Base-by-base conservation (phyloP, 1,140 invertebrate species). In the Oppia nitens region DNA sequence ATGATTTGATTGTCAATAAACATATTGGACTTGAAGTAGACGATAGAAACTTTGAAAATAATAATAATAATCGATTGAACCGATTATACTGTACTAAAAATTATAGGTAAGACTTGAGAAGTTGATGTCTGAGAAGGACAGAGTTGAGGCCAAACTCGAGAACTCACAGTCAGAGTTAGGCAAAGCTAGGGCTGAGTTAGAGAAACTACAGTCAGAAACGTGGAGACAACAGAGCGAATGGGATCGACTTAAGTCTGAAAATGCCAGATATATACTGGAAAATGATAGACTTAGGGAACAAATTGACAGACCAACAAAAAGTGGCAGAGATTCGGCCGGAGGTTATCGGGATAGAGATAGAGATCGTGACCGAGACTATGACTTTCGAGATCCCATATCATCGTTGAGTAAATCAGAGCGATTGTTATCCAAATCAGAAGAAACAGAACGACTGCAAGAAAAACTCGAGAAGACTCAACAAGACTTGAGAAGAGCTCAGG, bases 111-210 rank as follows among this genome's bases (percentile, higher is more conserved):
- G 88, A 54, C 71, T 92, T 53, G 88, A 93, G 70, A 79, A 88
- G 68, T 84, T 85, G 2, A 81, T 85, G 66, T 82, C 83, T 0
- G 89, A 93, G 67, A 89, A 92, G 69, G 88, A 91, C 67, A 79
- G 87, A 21, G 75, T 94, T 12, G 89, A 93, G 73, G 81, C 87
- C 23, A 89, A 89, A 68, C 71, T 94, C 60, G 89, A 94, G 70
- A 85, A 83, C 65, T 91, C 87, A 20, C 89, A 93, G 68, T 88
- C 85, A 2, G 89, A 93, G 70, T 74, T 94, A 40, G 89, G 89
- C 49, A 92, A 93, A 73, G 89, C 85, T 50, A 90, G 91, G 73
- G 88, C 87, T 11, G 88, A 93, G 68, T 73, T 92, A 49, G 89
- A 93, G 66, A 92, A 92, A 72, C 83, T 86, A 20, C 83, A 87